Percentiles rank a stretch among this genome's conserved stretches.
These are phyloP conservation scores for Pammene aurita DNA, from an alignment of 2,888 invertebrate genomes.

Conservation along the genomic window DNA sequence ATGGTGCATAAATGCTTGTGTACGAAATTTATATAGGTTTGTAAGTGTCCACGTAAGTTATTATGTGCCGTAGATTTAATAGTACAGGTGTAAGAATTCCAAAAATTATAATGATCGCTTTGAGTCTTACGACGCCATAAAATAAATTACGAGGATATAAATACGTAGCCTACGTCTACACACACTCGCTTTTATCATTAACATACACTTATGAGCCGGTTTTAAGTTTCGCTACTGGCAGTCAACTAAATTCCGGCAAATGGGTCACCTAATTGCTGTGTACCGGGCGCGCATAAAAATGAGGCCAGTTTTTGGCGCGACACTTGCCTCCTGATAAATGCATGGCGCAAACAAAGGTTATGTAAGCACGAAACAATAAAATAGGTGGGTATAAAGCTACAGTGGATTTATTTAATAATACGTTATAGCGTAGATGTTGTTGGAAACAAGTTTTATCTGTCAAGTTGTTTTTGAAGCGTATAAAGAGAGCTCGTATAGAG, in stretches of 20 bases:
- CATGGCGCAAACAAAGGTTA: not conserved
- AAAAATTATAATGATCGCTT: no score
- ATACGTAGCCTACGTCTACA: not conserved
- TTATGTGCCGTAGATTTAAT: no score
- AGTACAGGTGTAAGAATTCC: no score
- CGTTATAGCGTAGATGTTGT: not conserved
- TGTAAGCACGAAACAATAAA: not conserved
- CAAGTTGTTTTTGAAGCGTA: no score
- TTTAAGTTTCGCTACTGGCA: slow-evolving; percentile 18
- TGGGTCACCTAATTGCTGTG: slow-evolving; percentile 41
- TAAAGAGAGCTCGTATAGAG: no score
- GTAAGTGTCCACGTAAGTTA: no score
- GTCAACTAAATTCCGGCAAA: slow-evolving; percentile 33
- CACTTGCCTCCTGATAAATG: slow-evolving; percentile 33
- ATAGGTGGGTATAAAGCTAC: not conserved
- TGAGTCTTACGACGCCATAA: no score
- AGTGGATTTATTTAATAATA: not conserved
- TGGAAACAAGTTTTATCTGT: no score
- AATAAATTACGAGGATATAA: not conserved
- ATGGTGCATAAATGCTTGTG: no score
- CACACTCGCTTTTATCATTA: slow-evolving; percentile 8
- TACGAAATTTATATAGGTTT: no score
- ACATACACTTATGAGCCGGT: slow-evolving; percentile 7
- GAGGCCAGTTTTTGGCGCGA: slow-evolving; percentile 38
- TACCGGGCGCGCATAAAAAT: slow-evolving; percentile 39